Base-by-base conservation (phyloP, 2,888 invertebrate genomes). In the Alviniconcha strummeri region DNA sequence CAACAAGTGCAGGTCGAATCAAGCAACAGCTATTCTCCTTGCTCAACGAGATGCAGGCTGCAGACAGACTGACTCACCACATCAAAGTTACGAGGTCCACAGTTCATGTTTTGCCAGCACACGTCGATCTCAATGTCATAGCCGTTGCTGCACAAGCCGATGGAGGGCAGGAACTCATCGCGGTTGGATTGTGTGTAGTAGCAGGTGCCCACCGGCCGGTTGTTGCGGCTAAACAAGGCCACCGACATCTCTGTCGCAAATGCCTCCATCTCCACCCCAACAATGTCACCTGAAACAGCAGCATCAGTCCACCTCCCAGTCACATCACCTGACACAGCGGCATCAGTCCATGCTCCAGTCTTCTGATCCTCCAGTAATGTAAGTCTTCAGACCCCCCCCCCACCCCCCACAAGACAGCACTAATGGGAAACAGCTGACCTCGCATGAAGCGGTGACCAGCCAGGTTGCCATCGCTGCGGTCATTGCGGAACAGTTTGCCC, bases 71-170 rank as follows among this genome's bases (percentile, higher is more conserved):
- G 56, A 88, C 91, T 87, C 85, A 92, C 92, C 80, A 90, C 86
- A 86, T 85, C 84, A 71, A 90, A 88, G 19, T 79, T 76, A 8
- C 89, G 91, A 67, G 89, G 88, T 55, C 86, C 85, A 19, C 87
- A 87, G 60, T 91, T 89, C 81, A 89, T 86, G 76, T 89, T 92
- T 82, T 92, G 93, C 91, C 91, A 92, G 84, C 86, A 90, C 9
- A 92, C 89, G 72, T 90, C 88, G 5, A 93, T 78, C 54, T 88
- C 89, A n/a, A 93, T 90, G 52, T 90, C 90, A 85, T 90, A 87
- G 3, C 91, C 91, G 85, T 91, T 91, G 52, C 90, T 90, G 89
- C 90, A 91, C 80, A 93, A 77, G 6, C 91, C 87, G 54, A 93
- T 86, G 8, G 92, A 92, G 6, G 93, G 93, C n/a, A 91, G 86